Conservation (phyloP, 2,797 vertebrate genomes). For the Chlorospingus flavigularis region DNA sequence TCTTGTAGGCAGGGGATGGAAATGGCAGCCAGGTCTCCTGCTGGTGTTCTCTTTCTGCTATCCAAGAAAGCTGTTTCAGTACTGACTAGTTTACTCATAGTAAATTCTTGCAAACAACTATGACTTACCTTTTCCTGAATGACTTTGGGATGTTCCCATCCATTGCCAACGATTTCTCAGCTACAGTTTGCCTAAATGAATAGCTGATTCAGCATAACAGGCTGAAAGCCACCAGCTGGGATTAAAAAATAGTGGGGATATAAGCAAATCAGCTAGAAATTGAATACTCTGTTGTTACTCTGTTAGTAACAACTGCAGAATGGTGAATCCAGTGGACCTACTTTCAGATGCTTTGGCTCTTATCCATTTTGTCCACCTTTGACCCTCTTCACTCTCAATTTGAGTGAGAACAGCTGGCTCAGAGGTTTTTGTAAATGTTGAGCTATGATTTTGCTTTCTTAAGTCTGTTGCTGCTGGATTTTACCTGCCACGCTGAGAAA, state of each 20-base stretch:
- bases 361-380: not conserved
- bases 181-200: not conserved
- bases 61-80: not conserved
- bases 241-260: not conserved
- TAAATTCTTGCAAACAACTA: not conserved
- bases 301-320: not conserved
- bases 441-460: not conserved
- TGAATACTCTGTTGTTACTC: not conserved
- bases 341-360: not conserved
- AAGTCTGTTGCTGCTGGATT: not conserved
- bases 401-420: not conserved
- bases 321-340: not conserved
- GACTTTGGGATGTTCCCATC: not conserved
- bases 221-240: not conserved
- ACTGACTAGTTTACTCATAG: not conserved
- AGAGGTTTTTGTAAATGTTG: not conserved
- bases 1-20: not conserved
- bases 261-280: not conserved
- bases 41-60: not conserved
- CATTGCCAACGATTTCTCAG: not conserved
- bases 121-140: not conserved
- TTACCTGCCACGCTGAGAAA: not conserved
- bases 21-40: not conserved
- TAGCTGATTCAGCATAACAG: not conserved
- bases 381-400: not conserved